Base-by-base conservation (phyloP, 2,888 invertebrate species). In the Nysson spinosus region DNA sequence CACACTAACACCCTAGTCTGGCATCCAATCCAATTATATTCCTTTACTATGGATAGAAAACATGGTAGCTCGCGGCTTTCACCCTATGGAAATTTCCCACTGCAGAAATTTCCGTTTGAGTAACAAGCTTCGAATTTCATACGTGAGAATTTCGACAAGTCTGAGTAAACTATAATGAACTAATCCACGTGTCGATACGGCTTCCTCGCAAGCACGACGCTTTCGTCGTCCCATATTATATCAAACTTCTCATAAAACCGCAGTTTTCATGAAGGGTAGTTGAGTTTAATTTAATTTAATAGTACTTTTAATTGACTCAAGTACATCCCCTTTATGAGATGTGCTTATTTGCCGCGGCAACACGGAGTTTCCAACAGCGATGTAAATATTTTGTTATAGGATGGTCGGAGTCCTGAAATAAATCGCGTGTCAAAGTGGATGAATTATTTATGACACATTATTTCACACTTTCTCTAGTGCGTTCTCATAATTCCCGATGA, bases 1-100 rank as follows among this genome's bases (percentile, higher is more conserved):
- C 54, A 46, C 67, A 56, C 64, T 73, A 64, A 57, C 63, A 70
- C 54, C 65, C 66, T 65, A n/a, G 51, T 71, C 71, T 68, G 66
- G 67, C 72, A 74, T 72, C 71, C 55, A 62, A 78, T 69, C 69
- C 75, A 75, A 75, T 74, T 78, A 71, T 64, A 68, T 43, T 20
- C 39, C 35, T 44, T 9, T 20, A 26, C n/a, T 34, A 35, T 42
- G 56, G 17, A 40, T 17, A 26, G 14, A 19, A 16, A 4, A 24
- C 3, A 12, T 14, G 12, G 14, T 19, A 14, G 16, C 47, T 5
- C 37, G 5, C 4, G 12, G 46, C 39, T 11, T 12, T 16, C 9
- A n/a, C 0, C 22, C n/a, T 20, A 16, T 12, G 39, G 22, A 55
- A 40, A 37, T 40, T 22, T 24, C 24, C 20, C 20, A 7, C 9